Evolutionary conservation across 2,113 vertebrate genomes (phyloP), one percentile per base, ranked within the genome.

Genomic region (Cheilinus undulatus): DNA sequence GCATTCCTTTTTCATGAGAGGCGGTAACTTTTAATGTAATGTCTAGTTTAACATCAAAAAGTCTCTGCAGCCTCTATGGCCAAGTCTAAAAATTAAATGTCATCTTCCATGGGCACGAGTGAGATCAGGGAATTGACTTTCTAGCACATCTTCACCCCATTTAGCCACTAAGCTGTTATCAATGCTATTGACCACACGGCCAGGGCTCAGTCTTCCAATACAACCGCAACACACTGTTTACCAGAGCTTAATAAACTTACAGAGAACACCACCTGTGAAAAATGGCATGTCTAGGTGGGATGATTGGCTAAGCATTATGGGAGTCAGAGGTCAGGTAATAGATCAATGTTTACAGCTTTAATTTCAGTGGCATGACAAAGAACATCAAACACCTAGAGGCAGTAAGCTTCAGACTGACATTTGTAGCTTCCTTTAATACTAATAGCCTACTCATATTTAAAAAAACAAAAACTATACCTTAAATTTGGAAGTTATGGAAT

Each of bases 321-420:
- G 40, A 59, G 59, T 82, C 72, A 76, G 22, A 73, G 66, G 49
- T 78, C 64, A 61, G 36, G n/a, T 1, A 19, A 42, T 20, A 59
- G 59, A 62, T 78, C 78, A 36, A 51, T 61, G 28, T 46, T 56
- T 57, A 57, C 65, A 52, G 62, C 42, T 76, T 70, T 6, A 50
- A 27, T 73, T 66, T 61, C 20, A 62, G 22, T 42, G 34, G 11
- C 46, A 24, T 42, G 26, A 43, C 45, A 69, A 58, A 58, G 19
- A 17, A 40, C 49, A 72, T 68, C 22, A 58, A 58, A 20, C 59
- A 50, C 28, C 5, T 50, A 17, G n/a, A 13, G 28, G 38, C 23
- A 20, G 15, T 45, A 30, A 53, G 22, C 7, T 42, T 42, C 40
- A 42, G 40, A 6, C 15, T 3, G 43, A 43, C 17, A 26, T 42